Conservation (phyloP, 2,888 invertebrate genomes). For the Apotomis betuletana region DNA sequence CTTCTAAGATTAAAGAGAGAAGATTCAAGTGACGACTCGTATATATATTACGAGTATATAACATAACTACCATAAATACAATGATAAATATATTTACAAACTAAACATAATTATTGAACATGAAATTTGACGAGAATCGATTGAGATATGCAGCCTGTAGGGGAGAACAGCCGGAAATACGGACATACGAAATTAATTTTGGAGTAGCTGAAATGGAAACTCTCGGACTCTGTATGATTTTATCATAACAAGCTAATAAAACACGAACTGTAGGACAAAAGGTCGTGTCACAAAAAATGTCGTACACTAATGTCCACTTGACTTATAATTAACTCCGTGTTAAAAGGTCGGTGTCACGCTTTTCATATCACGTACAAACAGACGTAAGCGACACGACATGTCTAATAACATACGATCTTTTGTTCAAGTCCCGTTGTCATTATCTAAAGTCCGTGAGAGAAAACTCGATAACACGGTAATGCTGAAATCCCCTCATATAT, state of each 20-base stretch:
- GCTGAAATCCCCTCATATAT: conserved; percentile 26
- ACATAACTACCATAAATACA: too few relatives aligned
- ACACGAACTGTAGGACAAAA: background rate
- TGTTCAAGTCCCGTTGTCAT: background rate
- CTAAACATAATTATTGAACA: too few relatives aligned
- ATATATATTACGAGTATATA: too few relatives aligned
- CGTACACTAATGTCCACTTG: background rate
- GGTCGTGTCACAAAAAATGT: background rate
- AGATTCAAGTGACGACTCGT: too few relatives aligned
- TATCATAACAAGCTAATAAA: background rate
- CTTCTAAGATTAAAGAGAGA: too few relatives aligned
- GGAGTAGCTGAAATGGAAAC: background rate
- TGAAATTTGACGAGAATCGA: too few relatives aligned
- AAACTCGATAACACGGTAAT: conserved; percentile 23
- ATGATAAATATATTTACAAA: too few relatives aligned
- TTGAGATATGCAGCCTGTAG: too few relatives aligned
- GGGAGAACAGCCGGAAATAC: too few relatives aligned
- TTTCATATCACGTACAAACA: background rate
- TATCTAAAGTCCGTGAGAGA: conserved; percentile 8
- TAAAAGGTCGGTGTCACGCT: background rate
- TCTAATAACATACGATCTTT: background rate
- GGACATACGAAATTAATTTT: too few relatives aligned
- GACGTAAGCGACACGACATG: background rate
- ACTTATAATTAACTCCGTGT: background rate
- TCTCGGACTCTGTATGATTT: background rate